Conservation (phyloP, 2,888 invertebrate species). For the Anodontia alba region DNA sequence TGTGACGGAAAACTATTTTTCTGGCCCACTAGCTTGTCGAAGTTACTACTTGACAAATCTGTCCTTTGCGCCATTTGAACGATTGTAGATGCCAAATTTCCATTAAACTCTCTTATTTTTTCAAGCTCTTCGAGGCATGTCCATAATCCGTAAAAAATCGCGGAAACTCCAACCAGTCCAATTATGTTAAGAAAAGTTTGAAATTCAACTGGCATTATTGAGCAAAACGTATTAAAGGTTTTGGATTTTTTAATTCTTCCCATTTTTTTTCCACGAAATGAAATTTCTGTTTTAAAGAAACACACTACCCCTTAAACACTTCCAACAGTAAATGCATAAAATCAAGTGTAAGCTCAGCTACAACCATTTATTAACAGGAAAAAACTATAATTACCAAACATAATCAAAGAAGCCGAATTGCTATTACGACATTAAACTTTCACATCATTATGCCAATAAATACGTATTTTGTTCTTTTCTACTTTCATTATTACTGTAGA, state of each 20-base stretch:
- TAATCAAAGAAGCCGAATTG: not conserved
- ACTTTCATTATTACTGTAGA: no score
- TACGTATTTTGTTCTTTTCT: not conserved
- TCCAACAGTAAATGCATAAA: not conserved
- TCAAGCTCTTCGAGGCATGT: conserved; percentile 7
- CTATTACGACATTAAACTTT: conserved; percentile 4
- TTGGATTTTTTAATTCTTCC: not conserved
- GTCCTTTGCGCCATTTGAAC: not conserved
- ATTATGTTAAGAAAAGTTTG: conserved; percentile 3
- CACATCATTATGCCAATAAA: not conserved
- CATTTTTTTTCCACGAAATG: not conserved
- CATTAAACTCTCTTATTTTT: not conserved
- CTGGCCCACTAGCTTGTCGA: not conserved
- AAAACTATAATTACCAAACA: not conserved
- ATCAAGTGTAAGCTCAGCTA: not conserved
- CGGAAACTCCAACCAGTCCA: not conserved
- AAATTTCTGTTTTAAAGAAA: not conserved
- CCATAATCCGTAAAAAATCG: conserved; percentile 2
- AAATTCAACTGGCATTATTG: not conserved
- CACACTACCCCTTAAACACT: not conserved
- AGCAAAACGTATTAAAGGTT: not conserved
- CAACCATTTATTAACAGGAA: not conserved
- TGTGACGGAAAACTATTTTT: not conserved
- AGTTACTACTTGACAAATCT: not conserved
- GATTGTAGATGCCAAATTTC: not conserved